Base-by-base conservation (phyloP, 92 coral and sea anemone species). In the Micromussa lordhowensis region DNA sequence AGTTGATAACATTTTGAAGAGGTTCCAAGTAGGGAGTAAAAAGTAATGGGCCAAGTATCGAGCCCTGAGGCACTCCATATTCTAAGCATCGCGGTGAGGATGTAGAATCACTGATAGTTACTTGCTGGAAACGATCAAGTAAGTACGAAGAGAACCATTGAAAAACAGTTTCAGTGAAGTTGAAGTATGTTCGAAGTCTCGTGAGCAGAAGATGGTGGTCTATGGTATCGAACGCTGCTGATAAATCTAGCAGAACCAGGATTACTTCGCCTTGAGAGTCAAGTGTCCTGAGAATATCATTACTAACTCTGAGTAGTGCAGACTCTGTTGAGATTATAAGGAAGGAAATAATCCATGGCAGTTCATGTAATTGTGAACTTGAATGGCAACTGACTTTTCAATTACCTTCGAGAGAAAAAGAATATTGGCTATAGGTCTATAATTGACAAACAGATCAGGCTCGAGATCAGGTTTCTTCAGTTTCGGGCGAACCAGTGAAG, bases 391-490 rank as follows among this genome's bases (percentile, higher is more conserved):
- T 35, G 48, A 91, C 71, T 80, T 91, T 29, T 51, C 40, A 36
- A 36, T 36, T 36, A 36, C 40, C 40, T 36, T 36, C 2, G 40
- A 36, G 40, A 36, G 40, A 5, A 2, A 36, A 2, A 5, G 40
- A 36, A n/a, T n/a, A n/a, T n/a, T n/a, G n/a, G n/a, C n/a, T n/a
- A n/a, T n/a, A n/a, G n/a, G n/a, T n/a, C n/a, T n/a, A n/a, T n/a
- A n/a, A n/a, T n/a, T n/a, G n/a, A n/a, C 70, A 54, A 91, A 80
- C 68, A 83, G 16, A 26, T 91, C 86, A 22, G 35, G 40, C 49
- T 93, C 92, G 32, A 86, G 91, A 30, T 90, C 55, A 51, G 77
- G 63, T 72, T 93, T 93, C 90, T 91, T 93, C 55, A 90, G 74
- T 31, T 76, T 61, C 48, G 92, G 88, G n/a, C 92, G 80, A 59